Percentiles rank a stretch among this genome's conserved stretches.
phyloP scores from a whole-genome alignment of 1,140 invertebrate genomes.

The Latrodectus geometricus region DNA sequence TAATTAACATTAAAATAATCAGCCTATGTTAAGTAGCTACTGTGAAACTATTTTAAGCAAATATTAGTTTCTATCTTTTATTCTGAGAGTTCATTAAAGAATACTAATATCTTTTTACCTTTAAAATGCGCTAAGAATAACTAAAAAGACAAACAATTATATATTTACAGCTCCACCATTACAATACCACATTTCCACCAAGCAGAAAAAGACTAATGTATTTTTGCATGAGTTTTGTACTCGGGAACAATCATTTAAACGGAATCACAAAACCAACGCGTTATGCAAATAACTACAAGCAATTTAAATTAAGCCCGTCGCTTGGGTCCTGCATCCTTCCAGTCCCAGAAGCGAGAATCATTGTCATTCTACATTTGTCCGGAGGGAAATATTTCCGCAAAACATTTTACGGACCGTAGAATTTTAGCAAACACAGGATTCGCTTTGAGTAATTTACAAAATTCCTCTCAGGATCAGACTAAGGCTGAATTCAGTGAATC shows the following conservation, averaged over 20 bases:
- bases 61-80: no score
- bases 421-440: background rate
- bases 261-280: background rate
- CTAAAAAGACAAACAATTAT: no score
- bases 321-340: background rate
- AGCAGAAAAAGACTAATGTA: background rate
- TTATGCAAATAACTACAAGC: background rate
- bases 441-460: slow-evolving; percentile 10
- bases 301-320: slow-evolving; percentile 2
- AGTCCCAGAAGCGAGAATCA: background rate
- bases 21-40: no score
- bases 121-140: no score
- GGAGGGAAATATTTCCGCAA: slow-evolving; percentile 13
- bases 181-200: background rate
- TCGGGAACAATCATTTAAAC: background rate
- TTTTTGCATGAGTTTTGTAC: background rate
- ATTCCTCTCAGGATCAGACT: background rate
- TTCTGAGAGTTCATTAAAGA: no score
- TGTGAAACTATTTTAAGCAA: no score
- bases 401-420: slow-evolving; percentile 4
- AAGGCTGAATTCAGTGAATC: background rate
- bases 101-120: no score
- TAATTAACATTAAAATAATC: no score
- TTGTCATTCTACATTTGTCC: slow-evolving; percentile 7
- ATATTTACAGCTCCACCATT: background rate